Evolutionary conservation across 2,113 vertebrate genomes (phyloP).

Genomic region (Lagenorhynchus albirostris): DNA sequence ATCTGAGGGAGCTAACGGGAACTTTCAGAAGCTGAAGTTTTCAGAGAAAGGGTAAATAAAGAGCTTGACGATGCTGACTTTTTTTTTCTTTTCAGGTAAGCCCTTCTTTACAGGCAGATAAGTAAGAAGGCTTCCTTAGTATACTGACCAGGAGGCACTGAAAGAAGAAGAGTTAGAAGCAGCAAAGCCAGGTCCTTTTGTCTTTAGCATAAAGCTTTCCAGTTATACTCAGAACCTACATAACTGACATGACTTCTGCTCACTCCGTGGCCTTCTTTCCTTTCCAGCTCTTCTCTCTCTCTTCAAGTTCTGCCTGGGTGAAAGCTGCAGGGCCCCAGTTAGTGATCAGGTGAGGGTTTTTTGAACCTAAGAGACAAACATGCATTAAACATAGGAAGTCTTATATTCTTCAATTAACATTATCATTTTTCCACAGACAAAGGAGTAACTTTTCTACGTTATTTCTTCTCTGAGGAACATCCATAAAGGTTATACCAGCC

Average conservation of each 20-base stretch:
- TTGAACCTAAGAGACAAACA: conserved; percentile 86
- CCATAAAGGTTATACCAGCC: background rate
- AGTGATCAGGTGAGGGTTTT: conserved; percentile 89
- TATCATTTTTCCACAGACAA: background rate
- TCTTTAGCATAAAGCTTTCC: background rate
- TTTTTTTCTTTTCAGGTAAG: background rate
- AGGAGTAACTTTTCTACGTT: background rate
- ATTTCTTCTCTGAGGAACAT: background rate
- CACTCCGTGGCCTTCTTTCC: conserved; percentile 86
- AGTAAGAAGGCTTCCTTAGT: background rate
- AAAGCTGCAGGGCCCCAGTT: conserved; percentile 96
- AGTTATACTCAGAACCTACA: accelerated
- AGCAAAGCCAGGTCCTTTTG: conserved; percentile 25
- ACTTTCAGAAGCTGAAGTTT: conserved; percentile 28
- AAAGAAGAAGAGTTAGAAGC: background rate
- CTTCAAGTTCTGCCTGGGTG: conserved; percentile 90
- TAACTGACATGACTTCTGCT: accelerated
- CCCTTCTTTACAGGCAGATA: background rate
- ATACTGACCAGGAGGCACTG: background rate
- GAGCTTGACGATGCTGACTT: background rate
- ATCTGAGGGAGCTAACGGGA: background rate
- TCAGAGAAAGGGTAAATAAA: background rate
- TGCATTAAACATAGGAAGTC: background rate
- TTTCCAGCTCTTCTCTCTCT: conserved; percentile 93
- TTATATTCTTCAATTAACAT: background rate